Evolutionary conservation across 2,888 invertebrate genomes (phyloP).

Genomic region (Cephalotes varians): DNA sequence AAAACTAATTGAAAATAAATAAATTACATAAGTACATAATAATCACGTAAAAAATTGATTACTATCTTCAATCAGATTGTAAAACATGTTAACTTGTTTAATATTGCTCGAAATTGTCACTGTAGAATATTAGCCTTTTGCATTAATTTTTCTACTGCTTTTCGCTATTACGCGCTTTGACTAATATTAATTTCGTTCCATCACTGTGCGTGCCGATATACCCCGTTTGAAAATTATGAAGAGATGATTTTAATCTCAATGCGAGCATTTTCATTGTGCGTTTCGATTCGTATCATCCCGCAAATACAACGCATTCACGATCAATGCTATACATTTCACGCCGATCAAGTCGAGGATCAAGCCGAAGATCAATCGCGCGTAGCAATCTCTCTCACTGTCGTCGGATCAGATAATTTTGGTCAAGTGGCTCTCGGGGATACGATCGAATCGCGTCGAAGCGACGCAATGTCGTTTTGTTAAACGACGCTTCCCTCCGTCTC

Average conservation of each 20-base stretch:
- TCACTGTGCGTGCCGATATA: too few species aligned
- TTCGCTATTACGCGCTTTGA: background rate
- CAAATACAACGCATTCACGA: slow-evolving; percentile 41
- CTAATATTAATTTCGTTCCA: background rate
- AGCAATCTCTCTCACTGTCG: slow-evolving; percentile 59
- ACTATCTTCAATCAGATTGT: background rate
- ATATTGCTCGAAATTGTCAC: background rate
- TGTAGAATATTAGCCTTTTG: background rate
- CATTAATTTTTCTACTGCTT: background rate
- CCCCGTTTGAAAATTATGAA: background rate
- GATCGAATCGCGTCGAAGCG: slow-evolving; percentile 47
- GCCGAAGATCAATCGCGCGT: slow-evolving; percentile 22
- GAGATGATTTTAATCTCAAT: background rate
- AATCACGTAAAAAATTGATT: background rate
- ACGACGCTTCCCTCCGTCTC: slow-evolving; percentile 44
- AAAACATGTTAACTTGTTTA: background rate
- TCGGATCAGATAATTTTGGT: slow-evolving; percentile 67
- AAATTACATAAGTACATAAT: too few species aligned
- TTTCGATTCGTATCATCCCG: background rate
- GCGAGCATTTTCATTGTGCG: background rate
- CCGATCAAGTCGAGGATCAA: slow-evolving; percentile 46
- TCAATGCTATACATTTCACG: slow-evolving; percentile 52
- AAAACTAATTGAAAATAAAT: background rate
- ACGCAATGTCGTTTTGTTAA: slow-evolving; percentile 51
- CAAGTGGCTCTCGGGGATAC: slow-evolving; percentile 63